phyloP scores from a whole-genome alignment of 2,888 invertebrate species.

The Aproaerema taeniolella region DNA sequence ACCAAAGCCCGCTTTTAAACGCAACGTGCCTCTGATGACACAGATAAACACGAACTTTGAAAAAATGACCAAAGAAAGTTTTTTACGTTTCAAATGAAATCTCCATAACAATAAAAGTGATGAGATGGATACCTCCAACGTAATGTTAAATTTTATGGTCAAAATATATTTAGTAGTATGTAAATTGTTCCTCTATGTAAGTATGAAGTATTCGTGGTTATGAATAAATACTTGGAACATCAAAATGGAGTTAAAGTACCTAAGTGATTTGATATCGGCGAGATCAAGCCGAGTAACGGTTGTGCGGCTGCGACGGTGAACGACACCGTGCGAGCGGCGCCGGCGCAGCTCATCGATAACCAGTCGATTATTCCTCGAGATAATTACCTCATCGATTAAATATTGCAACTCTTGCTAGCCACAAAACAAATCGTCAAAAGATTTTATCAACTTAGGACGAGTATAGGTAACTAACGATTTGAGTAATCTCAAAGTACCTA shows the following conservation, averaged over 20 bases:
- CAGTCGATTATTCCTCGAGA: slow-evolving; percentile 20
- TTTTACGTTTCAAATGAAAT: background rate
- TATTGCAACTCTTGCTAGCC: background rate
- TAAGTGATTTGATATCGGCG: slow-evolving; percentile 32
- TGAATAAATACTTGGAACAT: background rate
- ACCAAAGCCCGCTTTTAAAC: slow-evolving; percentile 6
- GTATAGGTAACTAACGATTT: too few relatives aligned
- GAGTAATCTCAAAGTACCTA: background rate
- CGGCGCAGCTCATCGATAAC: slow-evolving; percentile 32
- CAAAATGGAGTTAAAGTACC: too few relatives aligned
- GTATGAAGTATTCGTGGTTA: background rate
- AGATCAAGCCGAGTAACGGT: slow-evolving; percentile 38
- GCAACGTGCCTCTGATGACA: slow-evolving; percentile 13
- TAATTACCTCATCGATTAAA: slow-evolving; percentile 12
- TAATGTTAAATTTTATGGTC: too few relatives aligned
- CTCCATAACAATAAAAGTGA: slow-evolving; percentile 1
- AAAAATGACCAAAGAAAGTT: slow-evolving; percentile 5
- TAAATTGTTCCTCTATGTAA: background rate
- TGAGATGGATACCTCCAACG: too few relatives aligned
- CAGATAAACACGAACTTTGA: slow-evolving; percentile 6
- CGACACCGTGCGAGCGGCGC: slow-evolving; percentile 47
- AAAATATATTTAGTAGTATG: too few relatives aligned
- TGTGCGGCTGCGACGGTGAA: slow-evolving; percentile 37
- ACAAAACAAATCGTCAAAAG: background rate
- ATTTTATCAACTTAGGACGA: background rate